A percentile compares a stretch with the other conserved stretches of the same genome.
Evolutionary conservation across 2,113 vertebrate genomes (phyloP).

Genomic region (Casuarius casuarius): DNA sequence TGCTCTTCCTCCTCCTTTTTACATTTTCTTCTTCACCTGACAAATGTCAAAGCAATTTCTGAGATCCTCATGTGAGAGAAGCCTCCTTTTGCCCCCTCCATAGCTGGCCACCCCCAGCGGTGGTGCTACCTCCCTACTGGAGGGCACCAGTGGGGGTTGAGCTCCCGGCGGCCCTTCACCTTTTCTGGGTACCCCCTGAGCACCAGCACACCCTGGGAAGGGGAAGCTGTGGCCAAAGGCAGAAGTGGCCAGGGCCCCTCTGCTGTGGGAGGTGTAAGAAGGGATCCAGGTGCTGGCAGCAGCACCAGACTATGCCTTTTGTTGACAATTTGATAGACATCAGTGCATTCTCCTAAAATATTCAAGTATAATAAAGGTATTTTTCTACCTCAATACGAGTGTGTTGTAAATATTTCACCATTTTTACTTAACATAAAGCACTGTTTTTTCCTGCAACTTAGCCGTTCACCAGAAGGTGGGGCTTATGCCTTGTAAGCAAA

Average conservation of each 20-base stretch:
- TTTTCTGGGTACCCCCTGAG: background rate
- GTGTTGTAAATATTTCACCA: background rate
- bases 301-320: background rate
- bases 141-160: background rate
- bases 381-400: background rate
- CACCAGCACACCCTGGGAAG: background rate
- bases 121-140: background rate
- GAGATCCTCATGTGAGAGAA: background rate
- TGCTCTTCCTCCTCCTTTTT: background rate
- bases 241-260: too few relatives aligned
- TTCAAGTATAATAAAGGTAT: background rate
- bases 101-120: too few relatives aligned
- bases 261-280: background rate
- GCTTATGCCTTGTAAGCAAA: background rate
- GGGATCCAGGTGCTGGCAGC: background rate
- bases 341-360: background rate
- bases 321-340: background rate
- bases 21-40: background rate
- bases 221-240: background rate
- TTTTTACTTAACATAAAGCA: accelerated
- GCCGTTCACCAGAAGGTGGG: slow-evolving; percentile 31
- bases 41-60: background rate
- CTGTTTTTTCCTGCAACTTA: background rate
- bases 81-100: background rate
- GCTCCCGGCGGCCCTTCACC: accelerated